Evolutionary conservation across 2,113 vertebrate species (phyloP).

Genomic region (Canis aureus): DNA sequence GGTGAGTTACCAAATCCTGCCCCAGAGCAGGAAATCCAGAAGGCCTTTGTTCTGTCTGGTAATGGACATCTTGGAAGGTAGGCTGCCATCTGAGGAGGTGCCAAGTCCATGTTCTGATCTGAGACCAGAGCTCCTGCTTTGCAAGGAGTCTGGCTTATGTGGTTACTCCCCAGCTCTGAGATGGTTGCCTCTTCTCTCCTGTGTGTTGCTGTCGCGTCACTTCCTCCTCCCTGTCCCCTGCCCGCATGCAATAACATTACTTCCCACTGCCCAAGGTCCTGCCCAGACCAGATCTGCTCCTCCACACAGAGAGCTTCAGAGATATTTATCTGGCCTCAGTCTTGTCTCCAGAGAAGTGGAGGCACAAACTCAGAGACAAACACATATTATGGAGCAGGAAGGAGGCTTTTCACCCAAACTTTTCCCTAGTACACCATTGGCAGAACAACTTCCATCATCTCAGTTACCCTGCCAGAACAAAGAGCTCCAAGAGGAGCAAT

Average conservation of each 20-base stretch:
- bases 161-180: not conserved
- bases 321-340: not conserved
- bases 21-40: not conserved
- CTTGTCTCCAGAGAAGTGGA: not conserved
- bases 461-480: not conserved
- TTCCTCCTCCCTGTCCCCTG: constrained; percentile 70
- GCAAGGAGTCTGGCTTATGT: constrained; percentile 35
- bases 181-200: constrained; percentile 59
- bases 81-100: not conserved
- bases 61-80: constrained; percentile 27
- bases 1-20: not conserved
- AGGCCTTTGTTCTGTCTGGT: not conserved
- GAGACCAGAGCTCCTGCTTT: not conserved
- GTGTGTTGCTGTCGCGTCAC: not conserved
- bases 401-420: not conserved
- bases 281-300: constrained; percentile 65
- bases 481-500: not conserved
- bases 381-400: not conserved
- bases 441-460: not conserved
- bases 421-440: not conserved
- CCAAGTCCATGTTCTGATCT: not conserved
- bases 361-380: not conserved
- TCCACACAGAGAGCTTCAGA: not conserved
- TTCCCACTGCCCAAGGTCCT: constrained; percentile 54
- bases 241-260: constrained; percentile 58